Evolutionary conservation across 2,888 invertebrate genomes (phyloP).

Genomic region (Hetaerina titia): DNA sequence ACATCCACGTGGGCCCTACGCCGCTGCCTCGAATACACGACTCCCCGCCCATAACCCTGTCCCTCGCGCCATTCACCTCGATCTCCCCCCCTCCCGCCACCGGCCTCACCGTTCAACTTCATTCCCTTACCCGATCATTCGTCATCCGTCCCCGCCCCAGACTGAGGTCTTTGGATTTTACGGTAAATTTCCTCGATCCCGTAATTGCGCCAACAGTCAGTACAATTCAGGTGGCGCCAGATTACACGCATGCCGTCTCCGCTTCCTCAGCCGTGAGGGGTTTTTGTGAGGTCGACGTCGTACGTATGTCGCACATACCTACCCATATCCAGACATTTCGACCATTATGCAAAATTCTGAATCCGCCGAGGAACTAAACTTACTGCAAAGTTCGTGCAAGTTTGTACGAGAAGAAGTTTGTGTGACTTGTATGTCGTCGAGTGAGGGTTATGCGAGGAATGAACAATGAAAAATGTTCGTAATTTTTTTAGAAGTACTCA

Average conservation of each 20-base stretch:
- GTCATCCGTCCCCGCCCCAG: neutral
- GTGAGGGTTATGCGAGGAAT: no score
- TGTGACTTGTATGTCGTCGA: no score
- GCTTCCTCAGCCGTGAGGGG: neutral
- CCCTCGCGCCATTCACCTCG: neutral
- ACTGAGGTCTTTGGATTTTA: neutral
- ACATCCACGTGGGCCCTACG: neutral
- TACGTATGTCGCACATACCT: neutral
- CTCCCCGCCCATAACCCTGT: neutral
- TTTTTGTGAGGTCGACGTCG: neutral
- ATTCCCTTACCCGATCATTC: neutral
- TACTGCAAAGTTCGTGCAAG: no score
- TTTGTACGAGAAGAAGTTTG: no score
- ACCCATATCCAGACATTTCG: no score
- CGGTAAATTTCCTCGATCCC: neutral
- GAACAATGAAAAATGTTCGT: no score
- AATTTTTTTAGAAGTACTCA: no score
- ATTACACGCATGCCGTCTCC: neutral
- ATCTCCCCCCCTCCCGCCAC: neutral
- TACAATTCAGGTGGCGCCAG: neutral
- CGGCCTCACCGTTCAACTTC: neutral
- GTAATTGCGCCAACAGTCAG: neutral
- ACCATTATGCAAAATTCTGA: no score
- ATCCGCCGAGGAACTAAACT: no score
- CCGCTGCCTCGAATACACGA: neutral